Evolutionary conservation across 2,888 invertebrate genomes (phyloP), one percentile per base, ranked within the genome.

Genomic region (Chirona hameri): DNA sequence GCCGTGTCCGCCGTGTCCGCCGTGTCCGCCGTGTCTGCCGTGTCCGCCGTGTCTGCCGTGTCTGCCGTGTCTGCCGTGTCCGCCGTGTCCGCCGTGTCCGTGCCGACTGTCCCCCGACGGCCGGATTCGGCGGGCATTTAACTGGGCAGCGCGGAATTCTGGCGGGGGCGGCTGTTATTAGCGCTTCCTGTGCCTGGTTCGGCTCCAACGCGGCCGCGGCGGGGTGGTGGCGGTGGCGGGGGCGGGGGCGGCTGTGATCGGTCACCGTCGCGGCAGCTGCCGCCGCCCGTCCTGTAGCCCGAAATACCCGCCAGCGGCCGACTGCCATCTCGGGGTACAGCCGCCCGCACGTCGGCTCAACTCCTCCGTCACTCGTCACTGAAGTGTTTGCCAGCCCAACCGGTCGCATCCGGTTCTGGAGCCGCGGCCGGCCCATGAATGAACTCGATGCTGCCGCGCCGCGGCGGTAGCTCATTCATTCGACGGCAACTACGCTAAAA

Each of bases 121-220:
- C 65, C 65, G 65, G 65, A 65, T 65, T 27, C n/a, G 65, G 65
- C 65, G 65, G 65, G 27, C 65, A 65, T 65, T 65, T 65, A 65
- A 65, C 65, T n/a, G 65, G 65, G 10, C 65, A 10, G 65, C 65
- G 65, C 65, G 65, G 65, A 65, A 65, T 24, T 65, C 65, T 27
- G 65, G 27, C n/a, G 27, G n/a, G 27, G 10, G 10, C 27, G 65
- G 27, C 65, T 10, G 65, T n/a, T 65, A 65, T 65, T 65, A 65
- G 65, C 65, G 65, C 27, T 65, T 65, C 65, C 65, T 65, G 65
- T n/a, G n/a, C 7, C 24, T 24, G 60, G 60, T 52, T 52, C 52
- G 52, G 52, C 52, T 52, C 52, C 52, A 12, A 12, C 18, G 52
- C 52, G 52, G 2, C 60, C 2, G 60, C 24, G 60, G 21, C 24